Evolutionary conservation across 1,140 invertebrate genomes (phyloP).

Genomic region (Macrocentrus cingulum): DNA sequence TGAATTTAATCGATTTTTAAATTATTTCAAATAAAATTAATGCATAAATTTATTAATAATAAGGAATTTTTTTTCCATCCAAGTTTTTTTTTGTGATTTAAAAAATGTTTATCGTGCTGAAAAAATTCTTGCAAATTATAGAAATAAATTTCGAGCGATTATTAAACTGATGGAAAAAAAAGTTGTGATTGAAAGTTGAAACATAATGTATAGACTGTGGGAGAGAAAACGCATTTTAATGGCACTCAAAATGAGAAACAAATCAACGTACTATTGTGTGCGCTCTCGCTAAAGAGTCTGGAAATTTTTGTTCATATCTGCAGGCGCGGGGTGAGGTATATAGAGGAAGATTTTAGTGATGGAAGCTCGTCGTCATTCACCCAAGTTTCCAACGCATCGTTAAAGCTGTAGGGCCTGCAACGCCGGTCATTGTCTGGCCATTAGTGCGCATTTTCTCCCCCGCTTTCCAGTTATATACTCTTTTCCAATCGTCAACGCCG

Average conservation of each 20-base stretch:
- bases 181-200: too few species aligned
- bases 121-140: too few species aligned
- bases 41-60: too few species aligned
- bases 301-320: conserved; percentile 11
- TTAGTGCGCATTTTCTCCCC: conserved; percentile 28
- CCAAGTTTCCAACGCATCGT: conserved; percentile 25
- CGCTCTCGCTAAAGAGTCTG: neutral
- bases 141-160: too few species aligned
- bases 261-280: neutral
- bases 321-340: neutral
- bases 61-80: too few species aligned
- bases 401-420: conserved; percentile 26
- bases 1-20: too few species aligned
- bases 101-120: too few species aligned
- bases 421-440: conserved; percentile 35
- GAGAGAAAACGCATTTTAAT: too few species aligned
- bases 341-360: neutral
- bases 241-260: neutral
- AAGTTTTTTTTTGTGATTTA: too few species aligned
- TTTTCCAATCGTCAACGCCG: neutral
- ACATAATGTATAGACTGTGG: too few species aligned
- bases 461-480: neutral
- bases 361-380: conserved; percentile 15
- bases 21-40: too few species aligned
- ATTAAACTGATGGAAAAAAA: too few species aligned